A percentile compares a stretch with the other conserved stretches of the same genome.
Conservation (phyloP, 1,140 invertebrate species). For the Trichogramma pretiosum region DNA sequence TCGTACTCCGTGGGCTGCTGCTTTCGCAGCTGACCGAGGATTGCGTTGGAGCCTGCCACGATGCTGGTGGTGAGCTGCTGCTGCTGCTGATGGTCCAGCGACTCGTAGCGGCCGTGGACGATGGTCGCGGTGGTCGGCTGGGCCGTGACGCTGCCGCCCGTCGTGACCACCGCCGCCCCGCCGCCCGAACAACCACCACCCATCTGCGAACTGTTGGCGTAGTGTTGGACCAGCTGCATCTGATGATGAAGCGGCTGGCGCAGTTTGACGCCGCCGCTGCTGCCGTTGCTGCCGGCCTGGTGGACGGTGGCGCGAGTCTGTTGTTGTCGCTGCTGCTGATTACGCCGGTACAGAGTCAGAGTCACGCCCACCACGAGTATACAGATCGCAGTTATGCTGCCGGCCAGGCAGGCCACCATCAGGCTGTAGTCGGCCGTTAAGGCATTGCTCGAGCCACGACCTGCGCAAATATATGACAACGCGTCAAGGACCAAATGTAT, state of each 20-base stretch:
- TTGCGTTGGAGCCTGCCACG: too few relatives aligned
- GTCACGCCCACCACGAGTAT: constrained; percentile 35
- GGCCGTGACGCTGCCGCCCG: not conserved
- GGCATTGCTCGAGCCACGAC: constrained; percentile 31
- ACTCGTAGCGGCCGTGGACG: too few relatives aligned
- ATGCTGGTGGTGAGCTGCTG: too few relatives aligned
- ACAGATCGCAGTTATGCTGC: constrained; percentile 34
- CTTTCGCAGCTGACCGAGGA: too few relatives aligned
- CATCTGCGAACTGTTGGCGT: too few relatives aligned
- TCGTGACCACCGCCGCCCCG: not conserved
- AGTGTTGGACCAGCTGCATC: too few relatives aligned
- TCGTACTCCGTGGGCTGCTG: too few relatives aligned
- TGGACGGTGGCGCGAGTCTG: constrained; percentile 25
- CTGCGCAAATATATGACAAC: too few relatives aligned
- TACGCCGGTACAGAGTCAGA: constrained; percentile 32
- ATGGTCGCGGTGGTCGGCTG: not conserved
- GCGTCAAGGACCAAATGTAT: too few relatives aligned
- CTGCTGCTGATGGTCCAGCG: too few relatives aligned
- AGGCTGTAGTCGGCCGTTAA: constrained; percentile 34
- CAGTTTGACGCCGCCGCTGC: not conserved
- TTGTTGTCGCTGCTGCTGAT: constrained; percentile 26
- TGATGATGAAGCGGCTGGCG: too few relatives aligned
- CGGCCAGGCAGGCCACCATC: constrained; percentile 35
- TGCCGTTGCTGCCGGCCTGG: constrained; percentile 8
- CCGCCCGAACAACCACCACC: too few relatives aligned